Evolutionary conservation across 2,113 vertebrate species (phyloP), one percentile per base, ranked within the genome.

Genomic region (Upupa epops): DNA sequence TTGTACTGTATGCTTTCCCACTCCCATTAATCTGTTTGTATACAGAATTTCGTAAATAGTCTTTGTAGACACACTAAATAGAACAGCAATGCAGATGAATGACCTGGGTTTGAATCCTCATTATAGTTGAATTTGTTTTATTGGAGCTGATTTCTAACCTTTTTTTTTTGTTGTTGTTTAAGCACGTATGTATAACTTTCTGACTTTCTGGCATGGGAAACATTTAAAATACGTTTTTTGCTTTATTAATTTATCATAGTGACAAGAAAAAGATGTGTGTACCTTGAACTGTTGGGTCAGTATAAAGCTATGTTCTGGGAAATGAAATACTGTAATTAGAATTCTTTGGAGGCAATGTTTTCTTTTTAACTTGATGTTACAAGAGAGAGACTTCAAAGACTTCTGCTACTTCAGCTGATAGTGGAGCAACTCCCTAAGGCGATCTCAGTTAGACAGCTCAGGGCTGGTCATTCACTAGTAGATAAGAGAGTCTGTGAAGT

Each of bases 311-410:
- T 83, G 70, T 93, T 90, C 24, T 71, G 75, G 59, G 92, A 94
- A 85, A 91, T 86, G 51, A 40, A 91, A 77, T 82, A 70, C 71
- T 90, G 71, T 94, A 89, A 93, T 95, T 91, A 80, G 89, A 92
- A 91, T 94, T 88, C 91, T 89, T 90, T 75, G 64, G 74, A 83
- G 80, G 61, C 59, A 88, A 7, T n/a, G 83, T 83, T 88, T 93
- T 89, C 90, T 70, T 90, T 94, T 94, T 66, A 91, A 88, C 81
- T 95, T 72, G 65, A 88, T 46, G 51, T 91, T 94, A 87, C 70
- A 49, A 88, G 56, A 86, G 93, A 51, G 61, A 46, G 20, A 95
- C 94, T 96, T 97, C 93, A 94, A 96, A 96, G 93, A 61, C 70
- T 95, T 87, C 77, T 36, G 64, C 86, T 89, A 75, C 77, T 96